phyloP scores from a whole-genome alignment of 1,140 invertebrate genomes.

The Drosophila hydei region DNA sequence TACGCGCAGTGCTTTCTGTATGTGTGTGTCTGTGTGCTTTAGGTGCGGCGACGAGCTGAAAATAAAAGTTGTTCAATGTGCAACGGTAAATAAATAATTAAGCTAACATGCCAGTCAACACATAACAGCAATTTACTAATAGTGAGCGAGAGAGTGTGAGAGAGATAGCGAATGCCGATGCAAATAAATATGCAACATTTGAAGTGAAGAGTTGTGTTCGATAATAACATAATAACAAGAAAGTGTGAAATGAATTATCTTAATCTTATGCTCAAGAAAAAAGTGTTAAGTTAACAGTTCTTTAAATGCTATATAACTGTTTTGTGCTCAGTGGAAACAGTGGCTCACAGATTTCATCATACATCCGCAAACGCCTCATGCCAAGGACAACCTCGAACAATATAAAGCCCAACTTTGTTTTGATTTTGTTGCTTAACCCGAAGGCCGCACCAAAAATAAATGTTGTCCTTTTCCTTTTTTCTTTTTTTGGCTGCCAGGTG shows the following conservation, averaged over 20 bases:
- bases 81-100: conserved; percentile 69
- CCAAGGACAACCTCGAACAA: conserved; percentile 50
- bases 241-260: conserved; percentile 5
- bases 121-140: conserved; percentile 4
- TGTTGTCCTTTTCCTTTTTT: conserved; percentile 17
- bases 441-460: conserved; percentile 48
- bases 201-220: conserved; percentile 27
- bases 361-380: neutral
- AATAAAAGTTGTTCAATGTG: conserved; percentile 67
- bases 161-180: conserved; percentile 31
- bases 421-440: conserved; percentile 40
- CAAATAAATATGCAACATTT: conserved; percentile 64
- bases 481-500: conserved; percentile 14
- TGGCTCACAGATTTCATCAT: conserved; percentile 8
- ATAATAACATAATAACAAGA: neutral
- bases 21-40: conserved; percentile 16
- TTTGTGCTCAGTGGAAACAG: neutral
- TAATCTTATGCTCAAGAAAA: conserved; percentile 3
- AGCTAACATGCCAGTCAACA: conserved; percentile 39
- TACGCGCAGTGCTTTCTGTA: conserved; percentile 8
- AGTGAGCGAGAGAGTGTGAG: conserved; percentile 13
- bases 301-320: conserved; percentile 12
- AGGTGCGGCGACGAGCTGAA: conserved; percentile 51
- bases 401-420: conserved; percentile 56
- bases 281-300: conserved; percentile 23